These are phyloP conservation scores for Okamejei kenojei DNA, from an alignment of 2,797 vertebrate genomes.

Conservation along the genomic window DNA sequence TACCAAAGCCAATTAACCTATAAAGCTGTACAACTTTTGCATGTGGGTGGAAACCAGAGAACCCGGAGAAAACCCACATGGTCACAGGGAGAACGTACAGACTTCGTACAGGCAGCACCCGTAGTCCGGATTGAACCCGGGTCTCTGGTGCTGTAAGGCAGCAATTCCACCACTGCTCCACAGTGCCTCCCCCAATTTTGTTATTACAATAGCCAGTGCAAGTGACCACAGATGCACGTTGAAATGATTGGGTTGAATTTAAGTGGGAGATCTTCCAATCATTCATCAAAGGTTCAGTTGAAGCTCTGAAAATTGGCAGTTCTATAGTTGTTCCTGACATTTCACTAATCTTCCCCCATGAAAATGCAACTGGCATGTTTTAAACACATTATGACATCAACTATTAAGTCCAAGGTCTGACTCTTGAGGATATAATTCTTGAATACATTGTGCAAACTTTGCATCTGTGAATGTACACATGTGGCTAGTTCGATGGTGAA, in stretches of 20 bases:
- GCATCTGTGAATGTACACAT: not conserved
- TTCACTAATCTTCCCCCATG: not conserved
- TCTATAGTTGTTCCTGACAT: not conserved
- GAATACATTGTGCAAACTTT: not conserved
- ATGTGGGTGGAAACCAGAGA: too few species aligned
- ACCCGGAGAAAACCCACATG: too few species aligned
- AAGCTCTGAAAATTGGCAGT: not conserved
- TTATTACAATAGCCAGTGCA: not conserved
- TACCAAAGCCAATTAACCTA: too few species aligned
- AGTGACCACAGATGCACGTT: not conserved
- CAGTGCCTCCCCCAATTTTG: not conserved
- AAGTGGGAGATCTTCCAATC: not conserved
- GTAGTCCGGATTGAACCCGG: too few species aligned
- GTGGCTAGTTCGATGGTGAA: not conserved
- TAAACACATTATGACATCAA: not conserved
- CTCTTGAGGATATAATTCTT: not conserved
- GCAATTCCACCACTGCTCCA: too few species aligned
- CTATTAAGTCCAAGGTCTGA: not conserved
- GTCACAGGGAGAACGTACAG: too few species aligned
- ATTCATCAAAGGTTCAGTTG: not conserved
- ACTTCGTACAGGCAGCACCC: too few species aligned
- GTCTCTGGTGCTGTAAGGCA: too few species aligned
- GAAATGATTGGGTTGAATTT: conserved; percentile 5
- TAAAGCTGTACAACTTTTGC: too few species aligned
- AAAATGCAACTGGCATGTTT: not conserved